Percentiles rank a stretch among this genome's conserved stretches.
phyloP scores from a whole-genome alignment of 2,113 vertebrate genomes.

The Mesoclemmys tuberculata region DNA sequence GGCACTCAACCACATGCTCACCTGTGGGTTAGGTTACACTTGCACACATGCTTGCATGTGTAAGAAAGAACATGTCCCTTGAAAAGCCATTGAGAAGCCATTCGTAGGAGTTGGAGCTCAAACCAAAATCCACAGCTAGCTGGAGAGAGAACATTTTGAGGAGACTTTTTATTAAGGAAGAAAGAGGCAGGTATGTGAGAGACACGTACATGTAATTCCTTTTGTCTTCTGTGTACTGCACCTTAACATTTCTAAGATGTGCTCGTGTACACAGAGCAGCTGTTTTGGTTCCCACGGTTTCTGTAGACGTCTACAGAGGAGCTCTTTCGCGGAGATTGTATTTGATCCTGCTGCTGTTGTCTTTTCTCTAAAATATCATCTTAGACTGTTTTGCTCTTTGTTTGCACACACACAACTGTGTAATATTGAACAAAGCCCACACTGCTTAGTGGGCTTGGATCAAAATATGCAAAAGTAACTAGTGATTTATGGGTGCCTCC shows the following conservation, averaged over 20 bases:
- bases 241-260: not conserved
- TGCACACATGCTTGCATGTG: accelerated
- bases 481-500: not conserved
- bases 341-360: not conserved
- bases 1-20: not conserved
- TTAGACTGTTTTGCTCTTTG: not conserved
- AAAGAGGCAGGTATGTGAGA: not conserved
- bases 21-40: accelerated
- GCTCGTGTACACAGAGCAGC: not conserved
- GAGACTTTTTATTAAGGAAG: not conserved
- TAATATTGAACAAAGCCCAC: not conserved
- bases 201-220: accelerated
- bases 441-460: not conserved
- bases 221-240: not conserved
- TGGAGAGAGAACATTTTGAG: not conserved
- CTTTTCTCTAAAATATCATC: not conserved
- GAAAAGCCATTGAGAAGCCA: not conserved
- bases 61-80: not conserved
- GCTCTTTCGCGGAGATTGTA: not conserved
- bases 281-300: not conserved
- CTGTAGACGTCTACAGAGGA: not conserved
- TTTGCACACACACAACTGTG: not conserved
- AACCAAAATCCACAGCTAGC: not conserved
- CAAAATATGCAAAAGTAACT: not conserved
- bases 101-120: not conserved